Evolutionary conservation across 2,888 invertebrate genomes (phyloP), one percentile per base, ranked within the genome.

Genomic region (Sthenelais limicola): DNA sequence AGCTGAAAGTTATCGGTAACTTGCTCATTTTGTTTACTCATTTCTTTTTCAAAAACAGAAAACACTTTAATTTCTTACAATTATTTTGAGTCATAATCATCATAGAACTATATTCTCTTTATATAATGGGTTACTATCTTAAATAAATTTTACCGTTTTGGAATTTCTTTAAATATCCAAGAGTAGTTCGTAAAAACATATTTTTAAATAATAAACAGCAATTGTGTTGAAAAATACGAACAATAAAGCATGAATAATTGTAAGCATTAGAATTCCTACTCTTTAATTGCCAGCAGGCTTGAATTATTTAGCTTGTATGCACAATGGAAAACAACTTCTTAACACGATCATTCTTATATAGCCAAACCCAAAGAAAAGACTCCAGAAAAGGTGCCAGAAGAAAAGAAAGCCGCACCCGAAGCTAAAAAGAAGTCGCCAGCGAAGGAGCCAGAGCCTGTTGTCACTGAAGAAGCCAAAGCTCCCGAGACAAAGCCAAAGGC

Each of bases 1-100:
- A 86, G 58, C 83, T 87, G 47, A 86, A 83, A 77, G 83, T 87
- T 68, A 81, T 80, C 69, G 80, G 85, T 56, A 24, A 56, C 30
- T n/a, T 56, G 28, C 28, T 24, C 28, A 9, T 9, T 24, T 51
- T 9, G 15, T 24, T n/a, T 9, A 21, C 18, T 52, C 52, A 52
- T 18, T 12, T 9, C 24, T 85, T 80, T 82, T 83, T 82, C 18
- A 15, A 7, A 52, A 52, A 52, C 52, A 9, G 18, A 52, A 52
- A 52, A n/a, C n/a, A n/a, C n/a, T n/a, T n/a, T n/a, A n/a, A 15
- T 15, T 43, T 9, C 18, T 43, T 43, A 43, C 9, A 43, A 43
- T 15, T 43, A 43, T 43, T 15, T 43, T 15, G 43, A 43, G 18
- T 43, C 18, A 43, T 43, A 43, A 18, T 43, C 43, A 43, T 43